Evolutionary conservation across 2,797 vertebrate species (phyloP).

Genomic region (Thalassophryne amazonica): DNA sequence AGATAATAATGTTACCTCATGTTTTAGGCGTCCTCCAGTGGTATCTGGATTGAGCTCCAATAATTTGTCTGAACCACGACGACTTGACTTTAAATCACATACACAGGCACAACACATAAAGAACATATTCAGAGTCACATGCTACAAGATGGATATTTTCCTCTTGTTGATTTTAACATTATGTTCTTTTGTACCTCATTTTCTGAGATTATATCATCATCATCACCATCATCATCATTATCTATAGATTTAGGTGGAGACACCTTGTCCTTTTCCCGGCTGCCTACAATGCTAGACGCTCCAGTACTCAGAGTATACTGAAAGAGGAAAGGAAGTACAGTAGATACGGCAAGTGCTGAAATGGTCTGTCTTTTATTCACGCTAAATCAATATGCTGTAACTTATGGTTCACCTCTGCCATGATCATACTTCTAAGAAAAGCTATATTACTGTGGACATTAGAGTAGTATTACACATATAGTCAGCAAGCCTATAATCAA

Average conservation of each 20-base stretch:
- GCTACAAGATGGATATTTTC: not conserved
- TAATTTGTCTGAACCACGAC: constrained; percentile 46
- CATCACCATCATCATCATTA: constrained; percentile 49
- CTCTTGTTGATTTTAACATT: not conserved
- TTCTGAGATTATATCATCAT: constrained; percentile 68
- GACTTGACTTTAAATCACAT: constrained; percentile 61
- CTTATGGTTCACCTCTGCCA: too few species aligned
- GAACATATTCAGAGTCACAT: not conserved
- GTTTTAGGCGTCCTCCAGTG: too few species aligned
- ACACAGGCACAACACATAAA: not conserved
- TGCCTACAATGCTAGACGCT: constrained; percentile 55
- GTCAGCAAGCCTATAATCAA: not conserved
- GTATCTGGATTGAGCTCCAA: too few species aligned
- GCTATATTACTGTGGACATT: too few species aligned
- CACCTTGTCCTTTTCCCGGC: constrained; percentile 64
- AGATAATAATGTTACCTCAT: too few species aligned
- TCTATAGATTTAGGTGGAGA: constrained; percentile 44
- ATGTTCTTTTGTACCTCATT: constrained; percentile 50
- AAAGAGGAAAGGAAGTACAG: not conserved
- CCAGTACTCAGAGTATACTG: constrained; percentile 54
- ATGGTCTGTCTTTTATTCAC: too few species aligned
- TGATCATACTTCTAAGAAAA: too few species aligned
- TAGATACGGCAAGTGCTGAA: not conserved
- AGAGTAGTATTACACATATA: too few species aligned
- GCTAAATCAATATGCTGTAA: too few species aligned